These are phyloP conservation scores for Holacanthus passer DNA, from an alignment of 2,113 vertebrate genomes.

Conservation along the genomic window DNA sequence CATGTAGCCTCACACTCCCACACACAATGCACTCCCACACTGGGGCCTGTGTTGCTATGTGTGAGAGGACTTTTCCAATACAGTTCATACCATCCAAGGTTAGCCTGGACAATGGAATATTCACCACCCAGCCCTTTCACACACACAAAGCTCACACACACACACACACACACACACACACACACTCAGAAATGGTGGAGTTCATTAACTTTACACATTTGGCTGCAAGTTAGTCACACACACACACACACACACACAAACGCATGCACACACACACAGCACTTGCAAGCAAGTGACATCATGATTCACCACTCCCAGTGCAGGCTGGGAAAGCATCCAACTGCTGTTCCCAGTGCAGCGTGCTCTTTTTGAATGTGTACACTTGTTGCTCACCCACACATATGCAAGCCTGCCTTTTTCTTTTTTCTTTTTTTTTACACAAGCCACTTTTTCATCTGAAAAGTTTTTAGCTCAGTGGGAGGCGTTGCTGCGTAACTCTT, in stretches of 20 bases:
- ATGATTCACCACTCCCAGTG: conserved; percentile 63
- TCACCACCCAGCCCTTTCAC: conserved; percentile 13
- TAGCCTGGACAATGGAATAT: conserved; percentile 56
- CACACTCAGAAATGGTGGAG: not conserved
- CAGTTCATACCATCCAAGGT: conserved; percentile 56
- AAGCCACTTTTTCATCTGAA: conserved; percentile 53
- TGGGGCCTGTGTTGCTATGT: conserved; percentile 46
- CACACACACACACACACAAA: not conserved
- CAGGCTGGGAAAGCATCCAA: conserved; percentile 62
- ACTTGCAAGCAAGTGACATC: conserved; percentile 63
- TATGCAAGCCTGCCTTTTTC: not conserved
- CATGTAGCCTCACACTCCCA: conserved; percentile 30
- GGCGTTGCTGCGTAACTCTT: conserved; percentile 40
- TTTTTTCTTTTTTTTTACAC: not conserved
- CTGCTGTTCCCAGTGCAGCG: conserved; percentile 33
- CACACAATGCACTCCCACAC: conserved; percentile 35
- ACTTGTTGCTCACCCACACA: conserved; percentile 9
- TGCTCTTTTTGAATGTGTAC: conserved; percentile 13
- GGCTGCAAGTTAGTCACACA: not conserved
- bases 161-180: not conserved
- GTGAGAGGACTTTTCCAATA: conserved; percentile 59
- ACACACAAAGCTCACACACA: not conserved
- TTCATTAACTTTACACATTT: conserved; percentile 35
- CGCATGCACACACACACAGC: not conserved
- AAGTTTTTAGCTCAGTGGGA: conserved; percentile 58